Base-by-base conservation (phyloP, 1,140 invertebrate species). In the Drosophila auraria region DNA sequence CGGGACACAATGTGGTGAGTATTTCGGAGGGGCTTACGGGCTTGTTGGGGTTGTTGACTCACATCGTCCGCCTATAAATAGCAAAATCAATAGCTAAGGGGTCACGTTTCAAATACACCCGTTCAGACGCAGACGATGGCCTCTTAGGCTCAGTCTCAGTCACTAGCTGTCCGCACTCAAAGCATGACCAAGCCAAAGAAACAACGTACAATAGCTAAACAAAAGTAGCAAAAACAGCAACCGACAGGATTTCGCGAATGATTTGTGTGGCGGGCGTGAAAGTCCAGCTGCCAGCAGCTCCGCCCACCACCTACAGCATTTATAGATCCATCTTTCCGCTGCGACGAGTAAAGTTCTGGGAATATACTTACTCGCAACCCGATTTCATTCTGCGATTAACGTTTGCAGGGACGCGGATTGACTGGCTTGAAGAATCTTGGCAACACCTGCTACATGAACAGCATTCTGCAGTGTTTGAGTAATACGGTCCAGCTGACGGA, bases 401-500 rank as follows among this genome's bases (percentile, higher is more conserved):
- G 11, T 33, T 93, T 95, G 81, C 84, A 96, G 97, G 93, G 95
- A 93, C 94, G 96, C 89, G 95, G 97, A 7, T 94, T 97, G 14
- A 96, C 97, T 25, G 98, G 98, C 7, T 93, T 99, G 5, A 96
- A 96, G 82, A 98, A 99, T 93, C 93, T 98, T 11, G 97, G 97
- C 6, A 99, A 99, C 93, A 99, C 98, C 5, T 99, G 98, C 93
- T 99, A 99, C 87, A 98, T 99, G 97, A 99, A 99, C 94, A 98
- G 98, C 25, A 99, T 98, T 30, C 95, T 99, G 44, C 98, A 99
- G 92, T 99, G 98, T 84, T 93, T 99, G 23, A 97, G 96, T 82
- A 97, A 97, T 89, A 97, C 97, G 0, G 94, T 94, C 2, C 94
- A 95, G n/a, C 93, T 98, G 20, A 94, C 95, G 8, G 94, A 95